Evolutionary conservation across 2,113 vertebrate species (phyloP).

Genomic region (Morphnarchus princeps): DNA sequence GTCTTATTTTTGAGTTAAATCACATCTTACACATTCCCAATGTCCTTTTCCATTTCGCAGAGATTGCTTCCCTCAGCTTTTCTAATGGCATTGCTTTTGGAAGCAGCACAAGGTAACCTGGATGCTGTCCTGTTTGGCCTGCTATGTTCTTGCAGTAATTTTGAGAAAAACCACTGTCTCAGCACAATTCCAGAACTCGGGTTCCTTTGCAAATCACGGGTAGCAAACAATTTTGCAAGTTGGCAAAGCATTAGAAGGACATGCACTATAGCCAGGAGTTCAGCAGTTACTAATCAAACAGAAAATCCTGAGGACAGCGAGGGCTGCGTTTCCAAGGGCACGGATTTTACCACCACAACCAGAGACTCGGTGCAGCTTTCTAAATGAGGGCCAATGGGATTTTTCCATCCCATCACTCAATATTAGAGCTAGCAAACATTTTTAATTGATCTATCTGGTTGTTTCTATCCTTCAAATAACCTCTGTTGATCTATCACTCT

Average conservation of each 20-base stretch:
- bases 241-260: neutral
- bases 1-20: neutral
- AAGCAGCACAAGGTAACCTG: conserved; percentile 40
- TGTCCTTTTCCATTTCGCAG: neutral
- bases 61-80: conserved; percentile 33
- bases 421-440: neutral
- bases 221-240: conserved; percentile 4
- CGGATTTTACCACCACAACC: neutral
- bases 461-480: conserved; percentile 24
- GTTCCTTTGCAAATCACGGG: neutral
- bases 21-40: neutral
- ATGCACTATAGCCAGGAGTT: neutral
- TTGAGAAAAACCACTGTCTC: neutral
- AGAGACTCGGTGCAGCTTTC: neutral
- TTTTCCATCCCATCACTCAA: neutral
- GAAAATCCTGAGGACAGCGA: neutral
- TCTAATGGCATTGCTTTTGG: neutral
- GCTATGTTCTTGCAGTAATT: neutral
- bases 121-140: conserved; percentile 17
- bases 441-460: conserved; percentile 1
- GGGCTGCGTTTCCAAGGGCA: neutral
- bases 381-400: neutral
- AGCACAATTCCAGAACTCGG: conserved; percentile 16
- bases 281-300: neutral
- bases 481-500: neutral